Evolutionary conservation across 2,797 vertebrate genomes (phyloP).

Genomic region (Alcedo atthis): DNA sequence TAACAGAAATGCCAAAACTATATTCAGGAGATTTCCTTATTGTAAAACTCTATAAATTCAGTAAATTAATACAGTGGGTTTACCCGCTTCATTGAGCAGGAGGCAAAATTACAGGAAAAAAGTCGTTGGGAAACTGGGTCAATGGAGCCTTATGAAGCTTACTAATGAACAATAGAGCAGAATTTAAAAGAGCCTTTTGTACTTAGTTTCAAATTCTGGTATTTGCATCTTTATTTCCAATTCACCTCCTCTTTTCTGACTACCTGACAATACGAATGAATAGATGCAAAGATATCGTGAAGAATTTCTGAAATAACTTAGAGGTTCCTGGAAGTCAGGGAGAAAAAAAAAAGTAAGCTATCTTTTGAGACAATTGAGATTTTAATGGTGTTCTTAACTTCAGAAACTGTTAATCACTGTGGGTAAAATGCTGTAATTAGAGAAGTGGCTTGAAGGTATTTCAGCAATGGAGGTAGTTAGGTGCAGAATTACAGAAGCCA

Average conservation of each 20-base stretch:
- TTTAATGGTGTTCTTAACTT: not conserved
- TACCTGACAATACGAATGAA: not conserved
- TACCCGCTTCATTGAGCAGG: not conserved
- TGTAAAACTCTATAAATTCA: not conserved
- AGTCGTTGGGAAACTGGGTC: constrained; percentile 9
- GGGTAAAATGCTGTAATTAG: not conserved
- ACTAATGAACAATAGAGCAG: not conserved
- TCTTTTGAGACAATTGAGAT: not conserved
- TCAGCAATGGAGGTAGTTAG: not conserved
- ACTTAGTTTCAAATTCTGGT: not conserved
- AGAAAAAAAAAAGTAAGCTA: not conserved
- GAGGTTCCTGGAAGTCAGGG: not conserved
- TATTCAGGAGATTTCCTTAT: not conserved
- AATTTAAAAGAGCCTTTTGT: not conserved
- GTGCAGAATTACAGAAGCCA: not conserved
- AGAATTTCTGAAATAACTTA: not conserved
- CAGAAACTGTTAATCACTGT: not conserved
- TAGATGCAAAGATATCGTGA: not conserved
- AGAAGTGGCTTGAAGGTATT: not conserved
- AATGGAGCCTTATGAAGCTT: not conserved
- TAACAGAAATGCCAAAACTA: not conserved
- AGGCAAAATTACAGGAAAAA: constrained; percentile 30
- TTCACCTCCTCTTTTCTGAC: not conserved
- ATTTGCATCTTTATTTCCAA: not conserved
- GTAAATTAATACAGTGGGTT: not conserved